Conservation (phyloP, 2,797 vertebrate species). For the Serranus cabrilla region DNA sequence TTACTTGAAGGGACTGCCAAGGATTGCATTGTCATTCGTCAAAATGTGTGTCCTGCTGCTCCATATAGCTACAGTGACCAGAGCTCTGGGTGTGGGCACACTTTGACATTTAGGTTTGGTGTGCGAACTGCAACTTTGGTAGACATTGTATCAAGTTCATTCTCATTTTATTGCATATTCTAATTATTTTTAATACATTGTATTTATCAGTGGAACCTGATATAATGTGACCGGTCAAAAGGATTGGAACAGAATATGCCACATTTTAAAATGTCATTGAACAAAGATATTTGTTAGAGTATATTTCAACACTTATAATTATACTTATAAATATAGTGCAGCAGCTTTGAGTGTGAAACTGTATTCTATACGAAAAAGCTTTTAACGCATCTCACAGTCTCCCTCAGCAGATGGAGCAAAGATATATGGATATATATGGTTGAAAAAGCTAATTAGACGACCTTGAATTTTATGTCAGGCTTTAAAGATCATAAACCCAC, state of each 20-base stretch:
- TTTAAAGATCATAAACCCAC: too few species aligned
- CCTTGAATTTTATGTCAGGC: too few species aligned
- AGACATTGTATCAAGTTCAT: background rate
- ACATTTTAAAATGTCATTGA: too few species aligned
- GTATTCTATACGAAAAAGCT: background rate
- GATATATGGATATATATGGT: background rate
- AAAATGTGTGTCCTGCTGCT: constrained; percentile 68
- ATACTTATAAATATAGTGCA: too few species aligned
- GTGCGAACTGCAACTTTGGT: constrained; percentile 6
- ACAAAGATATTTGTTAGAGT: too few species aligned
- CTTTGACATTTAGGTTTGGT: background rate
- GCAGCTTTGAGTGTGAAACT: background rate
- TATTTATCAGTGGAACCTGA: too few species aligned
- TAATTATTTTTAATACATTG: too few species aligned
- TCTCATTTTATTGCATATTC: background rate
- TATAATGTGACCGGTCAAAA: too few species aligned
- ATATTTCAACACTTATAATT: too few species aligned
- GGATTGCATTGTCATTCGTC: constrained; percentile 77
- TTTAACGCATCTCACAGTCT: background rate
- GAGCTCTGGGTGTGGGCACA: constrained; percentile 29
- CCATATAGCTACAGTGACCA: constrained; percentile 52
- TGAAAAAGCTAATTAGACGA: background rate
- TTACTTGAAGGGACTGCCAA: constrained; percentile 71
- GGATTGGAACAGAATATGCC: too few species aligned
- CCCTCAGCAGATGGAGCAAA: background rate